Evolutionary conservation across 2,113 vertebrate species (phyloP), one percentile per base, ranked within the genome.

Genomic region (Mionectes macconnelli): DNA sequence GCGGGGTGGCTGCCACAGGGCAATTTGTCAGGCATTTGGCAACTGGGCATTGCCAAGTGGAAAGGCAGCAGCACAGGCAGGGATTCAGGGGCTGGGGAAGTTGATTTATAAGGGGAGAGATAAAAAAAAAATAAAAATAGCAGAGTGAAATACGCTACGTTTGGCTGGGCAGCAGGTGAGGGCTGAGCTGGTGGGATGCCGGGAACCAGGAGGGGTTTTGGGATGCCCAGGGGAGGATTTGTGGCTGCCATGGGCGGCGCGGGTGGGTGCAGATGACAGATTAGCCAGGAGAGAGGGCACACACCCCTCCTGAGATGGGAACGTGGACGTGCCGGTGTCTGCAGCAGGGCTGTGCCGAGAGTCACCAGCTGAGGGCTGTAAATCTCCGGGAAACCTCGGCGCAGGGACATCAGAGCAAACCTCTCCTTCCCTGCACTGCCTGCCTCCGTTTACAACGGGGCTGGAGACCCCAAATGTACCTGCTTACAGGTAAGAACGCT

Each of bases 321-420:
- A 15, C 1, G 4, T 0, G 22, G 40, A 2, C 8, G 13, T 72
- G 20, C 16, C 27, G 2, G 2, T 8, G 25, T 24, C 27, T 37
- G 52, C 52, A 4, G 44, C 1, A 1, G 30, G 59, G 91, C 93
- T 91, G 56, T 93, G 84, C 89, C 35, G 5, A 6, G 10, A 35
- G 5, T 79, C 77, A 33, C 95, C 95, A 92, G 89, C n/a, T 85
- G 96, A 73, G 89, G 95, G 94, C 95, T 85, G 39, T 35, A 11
- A 12, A 84, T 24, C 77, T 42, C 91, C 80, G 79, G 73, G 40
- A 94, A 92, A 90, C 24, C 25, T 57, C 1, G 0, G 44, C 55
- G 18, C 10, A 44, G 37, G 31, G 27, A 44, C 55, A 31, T 16
- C 19, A 20, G 53, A 14, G 30, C 40, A 55, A 92, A 74, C 3